Evolutionary conservation across 2,113 vertebrate species (phyloP).

Genomic region (Xiphias gladius): DNA sequence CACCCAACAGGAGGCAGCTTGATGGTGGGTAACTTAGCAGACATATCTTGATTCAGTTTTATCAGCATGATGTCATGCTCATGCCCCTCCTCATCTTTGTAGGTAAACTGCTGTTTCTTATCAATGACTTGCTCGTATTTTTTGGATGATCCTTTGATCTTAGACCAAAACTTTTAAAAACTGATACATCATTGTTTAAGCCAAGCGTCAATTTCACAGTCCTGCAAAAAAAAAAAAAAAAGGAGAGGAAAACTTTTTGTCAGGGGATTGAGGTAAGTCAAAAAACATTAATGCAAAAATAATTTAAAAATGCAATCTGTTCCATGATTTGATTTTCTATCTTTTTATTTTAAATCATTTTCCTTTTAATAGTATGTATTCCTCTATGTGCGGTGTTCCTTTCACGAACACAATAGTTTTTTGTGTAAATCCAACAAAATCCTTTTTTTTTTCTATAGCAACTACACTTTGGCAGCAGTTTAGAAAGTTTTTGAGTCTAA

Average conservation of each 20-base stretch:
- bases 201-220: background rate
- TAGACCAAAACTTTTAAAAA: too few species aligned
- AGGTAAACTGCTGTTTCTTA: constrained; percentile 2
- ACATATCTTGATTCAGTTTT: constrained; percentile 23
- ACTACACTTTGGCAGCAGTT: background rate
- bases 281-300: background rate
- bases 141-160: background rate
- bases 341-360: too few species aligned
- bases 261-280: background rate
- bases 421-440: too few species aligned
- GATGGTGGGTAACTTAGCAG: constrained; percentile 21
- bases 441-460: too few species aligned
- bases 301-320: too few species aligned
- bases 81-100: background rate
- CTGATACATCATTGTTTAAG: rapidly evolving
- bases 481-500: background rate
- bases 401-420: too few species aligned
- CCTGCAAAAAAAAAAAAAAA: background rate
- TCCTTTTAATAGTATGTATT: background rate
- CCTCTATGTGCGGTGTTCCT: background rate
- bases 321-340: background rate
- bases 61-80: constrained; percentile 52
- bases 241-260: too few species aligned
- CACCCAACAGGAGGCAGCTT: background rate
- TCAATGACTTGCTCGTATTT: background rate